Evolutionary conservation across 2,113 vertebrate species (phyloP), one percentile per base, ranked within the genome.

Genomic region (Psilopogon haemacephalus): DNA sequence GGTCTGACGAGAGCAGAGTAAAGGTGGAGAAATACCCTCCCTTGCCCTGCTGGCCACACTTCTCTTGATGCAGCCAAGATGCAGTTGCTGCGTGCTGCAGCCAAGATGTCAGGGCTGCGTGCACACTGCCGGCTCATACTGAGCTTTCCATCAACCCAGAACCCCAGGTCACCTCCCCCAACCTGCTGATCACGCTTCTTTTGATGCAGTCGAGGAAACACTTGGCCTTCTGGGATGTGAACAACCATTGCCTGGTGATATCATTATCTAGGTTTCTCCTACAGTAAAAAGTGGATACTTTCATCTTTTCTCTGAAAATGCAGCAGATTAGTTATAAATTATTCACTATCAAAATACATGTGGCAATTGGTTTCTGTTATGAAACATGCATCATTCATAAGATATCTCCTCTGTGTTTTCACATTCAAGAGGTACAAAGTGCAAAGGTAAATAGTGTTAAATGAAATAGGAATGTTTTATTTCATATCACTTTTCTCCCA

Each of bases 361-460:
- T 96, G 94, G 94, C 93, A 95, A 94, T 93, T 95, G 92, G 75
- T 73, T 95, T 97, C 85, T 94, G 48, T 95, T 97, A 91, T 92
- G 44, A 58, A 83, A 83, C 94, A 96, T 97, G 46, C 90, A 95
- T 97, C 92, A 97, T 97, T 97, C 86, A 97, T 95, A 86, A 96
- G 85, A 94, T 89, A 97, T 94, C 91, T 97, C 93, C 95, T 96
- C 74, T 95, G 38, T 12, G 16, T 65, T 93, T 81, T 91, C 84
- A 69, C 76, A 37, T 80, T 96, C 93, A 81, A 79, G 59, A 93
- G 73, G 59, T 72, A 75, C 21, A 84, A 80, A 84, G 60, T 50
- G 77, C 18, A 94, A 96, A 95, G 63, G 56, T 38, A 95, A 52
- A 81, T 15, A 55, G 30, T 69, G 48, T 76, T 13, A 80, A 92